A percentile compares a stretch with the other conserved stretches of the same genome.
phyloP scores from a whole-genome alignment of 2,113 vertebrate species.

The Echinops telfairi region DNA sequence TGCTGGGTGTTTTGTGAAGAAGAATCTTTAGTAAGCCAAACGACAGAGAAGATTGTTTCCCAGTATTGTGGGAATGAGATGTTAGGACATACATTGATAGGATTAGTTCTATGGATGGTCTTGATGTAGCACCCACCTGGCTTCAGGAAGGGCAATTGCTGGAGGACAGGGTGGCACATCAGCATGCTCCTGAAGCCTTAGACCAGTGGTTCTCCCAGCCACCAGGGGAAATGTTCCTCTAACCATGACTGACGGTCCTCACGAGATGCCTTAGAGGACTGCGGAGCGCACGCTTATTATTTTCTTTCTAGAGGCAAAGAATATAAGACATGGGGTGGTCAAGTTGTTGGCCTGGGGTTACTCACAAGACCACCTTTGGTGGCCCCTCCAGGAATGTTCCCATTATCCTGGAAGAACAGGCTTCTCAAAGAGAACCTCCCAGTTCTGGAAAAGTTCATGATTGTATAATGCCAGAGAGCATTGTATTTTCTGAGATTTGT shows the following conservation, averaged over 20 bases:
- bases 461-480: background rate
- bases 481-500: background rate
- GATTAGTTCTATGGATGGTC: background rate
- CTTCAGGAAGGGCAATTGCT: background rate
- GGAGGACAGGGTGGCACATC: background rate
- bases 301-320: background rate
- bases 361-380: background rate
- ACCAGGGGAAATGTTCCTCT: background rate
- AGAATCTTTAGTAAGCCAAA: background rate
- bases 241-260: background rate
- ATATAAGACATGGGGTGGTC: background rate
- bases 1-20: background rate
- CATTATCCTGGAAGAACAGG: background rate
- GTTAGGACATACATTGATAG: background rate
- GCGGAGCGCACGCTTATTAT: background rate
- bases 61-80: background rate
- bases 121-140: background rate
- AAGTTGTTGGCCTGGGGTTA: background rate
- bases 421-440: background rate
- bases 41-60: background rate
- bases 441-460: background rate
- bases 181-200: background rate
- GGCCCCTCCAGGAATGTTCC: background rate
- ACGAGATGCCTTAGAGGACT: background rate
- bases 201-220: rapidly evolving